These are phyloP conservation scores for Prolemur simus DNA, from an alignment of 2,113 vertebrate species.

Conservation along the genomic window DNA sequence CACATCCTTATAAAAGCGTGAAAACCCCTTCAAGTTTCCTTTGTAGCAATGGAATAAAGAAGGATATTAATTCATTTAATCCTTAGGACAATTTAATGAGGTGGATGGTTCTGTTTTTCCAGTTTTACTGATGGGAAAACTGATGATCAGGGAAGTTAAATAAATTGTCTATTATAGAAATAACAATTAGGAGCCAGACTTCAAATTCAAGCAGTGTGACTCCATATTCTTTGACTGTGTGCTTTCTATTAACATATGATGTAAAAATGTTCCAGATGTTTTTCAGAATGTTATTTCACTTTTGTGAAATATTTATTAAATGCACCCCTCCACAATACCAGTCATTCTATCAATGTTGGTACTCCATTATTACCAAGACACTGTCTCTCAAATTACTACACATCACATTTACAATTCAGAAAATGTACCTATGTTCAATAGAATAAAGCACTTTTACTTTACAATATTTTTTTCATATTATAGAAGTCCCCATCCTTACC, in stretches of 20 bases:
- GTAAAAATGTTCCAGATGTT: neutral
- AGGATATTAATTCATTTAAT: neutral
- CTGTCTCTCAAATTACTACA: neutral
- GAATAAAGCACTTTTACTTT: constrained; percentile 39
- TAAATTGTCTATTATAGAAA: neutral
- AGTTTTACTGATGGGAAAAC: neutral
- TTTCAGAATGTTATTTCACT: constrained; percentile 8
- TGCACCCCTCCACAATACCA: neutral
- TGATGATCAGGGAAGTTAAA: neutral
- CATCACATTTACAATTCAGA: neutral
- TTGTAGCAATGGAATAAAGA: neutral
- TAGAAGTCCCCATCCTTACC: constrained; percentile 6
- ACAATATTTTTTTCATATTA: constrained; percentile 48
- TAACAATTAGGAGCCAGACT: neutral
- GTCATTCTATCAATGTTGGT: neutral
- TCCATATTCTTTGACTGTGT: neutral
- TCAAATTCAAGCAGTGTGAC: neutral
- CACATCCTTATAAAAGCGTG: neutral
- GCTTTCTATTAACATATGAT: neutral
- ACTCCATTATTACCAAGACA: neutral
- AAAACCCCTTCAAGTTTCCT: neutral
- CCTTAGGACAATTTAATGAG: neutral
- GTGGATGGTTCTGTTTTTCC: neutral
- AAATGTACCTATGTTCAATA: constrained; percentile 50
- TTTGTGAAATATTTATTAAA: neutral